Conservation (phyloP, 2,888 invertebrate genomes). For the Elysia crispata region DNA sequence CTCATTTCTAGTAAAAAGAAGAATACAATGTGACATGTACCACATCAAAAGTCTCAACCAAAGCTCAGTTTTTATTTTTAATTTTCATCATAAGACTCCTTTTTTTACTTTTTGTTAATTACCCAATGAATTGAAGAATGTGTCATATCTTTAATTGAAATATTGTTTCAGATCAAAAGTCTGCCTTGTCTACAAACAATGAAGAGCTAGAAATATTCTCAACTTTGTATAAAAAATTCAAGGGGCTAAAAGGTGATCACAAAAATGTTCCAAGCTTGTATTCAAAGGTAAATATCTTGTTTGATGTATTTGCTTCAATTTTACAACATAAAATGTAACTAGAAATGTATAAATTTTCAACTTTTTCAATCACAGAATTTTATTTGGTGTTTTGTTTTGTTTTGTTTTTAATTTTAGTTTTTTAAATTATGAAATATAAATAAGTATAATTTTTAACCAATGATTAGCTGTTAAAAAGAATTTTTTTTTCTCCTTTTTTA, state of each 20-base stretch:
- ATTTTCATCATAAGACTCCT: neutral
- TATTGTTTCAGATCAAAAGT: constrained; percentile 3
- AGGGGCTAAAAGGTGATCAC: constrained; percentile 65
- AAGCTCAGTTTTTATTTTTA: neutral
- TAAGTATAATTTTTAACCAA: too few species aligned
- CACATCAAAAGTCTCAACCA: neutral
- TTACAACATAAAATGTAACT: neutral
- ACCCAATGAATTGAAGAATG: too few species aligned
- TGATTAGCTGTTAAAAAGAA: too few species aligned
- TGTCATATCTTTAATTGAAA: too few species aligned
- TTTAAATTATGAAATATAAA: too few species aligned
- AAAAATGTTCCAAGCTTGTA: constrained; percentile 73
- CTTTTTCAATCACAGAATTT: neutral
- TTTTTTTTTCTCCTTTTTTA: too few species aligned
- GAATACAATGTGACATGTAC: neutral
- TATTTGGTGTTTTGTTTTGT: neutral
- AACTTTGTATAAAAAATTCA: constrained; percentile 71
- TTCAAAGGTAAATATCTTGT: constrained; percentile 69
- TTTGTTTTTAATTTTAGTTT: too few species aligned
- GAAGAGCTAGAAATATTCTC: constrained; percentile 72
- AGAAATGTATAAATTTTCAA: neutral
- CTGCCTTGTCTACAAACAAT: constrained; percentile 43
- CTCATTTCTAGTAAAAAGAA: too few species aligned
- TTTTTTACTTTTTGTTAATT: too few species aligned
- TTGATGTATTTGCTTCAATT: neutral